Conservation (phyloP, 2,797 vertebrate genomes). For the Centropyge bicolor region DNA sequence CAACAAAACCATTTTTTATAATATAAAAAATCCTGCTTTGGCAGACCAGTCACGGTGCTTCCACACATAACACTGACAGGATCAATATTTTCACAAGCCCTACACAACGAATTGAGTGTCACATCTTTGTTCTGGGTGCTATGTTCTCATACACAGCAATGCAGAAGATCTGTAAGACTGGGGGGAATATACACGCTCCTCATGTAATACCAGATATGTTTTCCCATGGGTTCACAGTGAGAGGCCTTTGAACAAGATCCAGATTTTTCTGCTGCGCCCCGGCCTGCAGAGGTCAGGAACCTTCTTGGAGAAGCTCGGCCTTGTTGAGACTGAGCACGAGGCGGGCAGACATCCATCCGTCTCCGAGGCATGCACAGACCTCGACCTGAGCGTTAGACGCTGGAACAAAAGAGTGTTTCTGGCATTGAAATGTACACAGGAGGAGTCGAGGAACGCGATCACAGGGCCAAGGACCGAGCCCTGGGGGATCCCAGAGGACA, state of each 20-base stretch:
- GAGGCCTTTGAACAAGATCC: too few relatives aligned
- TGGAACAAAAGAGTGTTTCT: constrained; percentile 24
- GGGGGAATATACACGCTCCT: too few relatives aligned
- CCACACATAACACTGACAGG: not conserved
- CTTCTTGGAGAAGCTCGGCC: not conserved
- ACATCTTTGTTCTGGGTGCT: not conserved
- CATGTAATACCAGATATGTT: too few relatives aligned
- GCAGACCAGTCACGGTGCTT: not conserved
- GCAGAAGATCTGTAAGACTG: not conserved
- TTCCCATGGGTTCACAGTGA: too few relatives aligned
- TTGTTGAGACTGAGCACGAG: constrained; percentile 8
- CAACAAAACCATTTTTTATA: not conserved
- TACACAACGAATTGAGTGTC: not conserved
- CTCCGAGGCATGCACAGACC: constrained; percentile 25
- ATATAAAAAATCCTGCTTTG: not conserved
- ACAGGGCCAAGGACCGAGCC: constrained; percentile 34
- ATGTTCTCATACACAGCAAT: not conserved
- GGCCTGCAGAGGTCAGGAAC: not conserved
- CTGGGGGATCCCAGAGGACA: constrained; percentile 11
- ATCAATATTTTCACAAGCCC: not conserved
- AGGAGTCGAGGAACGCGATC: constrained; percentile 37
- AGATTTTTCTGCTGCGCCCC: too few relatives aligned
- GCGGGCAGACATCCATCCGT: constrained; percentile 14
- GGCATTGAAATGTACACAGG: constrained; percentile 25
- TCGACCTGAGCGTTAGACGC: constrained; percentile 19